Percentiles rank a stretch among this genome's conserved stretches.
These are phyloP conservation scores for Lerema accius DNA, from an alignment of 1,140 invertebrate genomes.

Conservation along the genomic window DNA sequence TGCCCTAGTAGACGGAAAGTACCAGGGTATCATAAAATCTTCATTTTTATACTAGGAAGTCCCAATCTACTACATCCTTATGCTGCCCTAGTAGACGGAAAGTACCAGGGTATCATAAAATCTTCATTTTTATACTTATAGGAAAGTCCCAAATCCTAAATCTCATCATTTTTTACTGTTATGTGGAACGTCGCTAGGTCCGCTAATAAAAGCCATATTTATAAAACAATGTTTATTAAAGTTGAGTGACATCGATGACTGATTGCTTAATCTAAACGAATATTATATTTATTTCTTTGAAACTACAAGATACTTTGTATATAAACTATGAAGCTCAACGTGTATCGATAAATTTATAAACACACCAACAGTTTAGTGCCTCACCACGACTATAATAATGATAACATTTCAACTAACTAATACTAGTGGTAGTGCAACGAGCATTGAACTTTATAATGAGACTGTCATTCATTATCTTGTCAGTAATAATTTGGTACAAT, in stretches of 20 bases:
- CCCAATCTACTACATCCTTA: too few species aligned
- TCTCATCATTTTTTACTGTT: too few species aligned
- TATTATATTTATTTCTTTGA: conserved; percentile 8
- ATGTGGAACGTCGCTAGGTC: too few species aligned
- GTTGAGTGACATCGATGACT: conserved; percentile 41
- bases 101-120: too few species aligned
- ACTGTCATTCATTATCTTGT: too few species aligned
- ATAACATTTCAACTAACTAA: conserved; percentile 15
- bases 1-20: too few species aligned
- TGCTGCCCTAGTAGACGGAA: too few species aligned
- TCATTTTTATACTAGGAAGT: too few species aligned
- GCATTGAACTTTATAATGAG: conserved; percentile 1
- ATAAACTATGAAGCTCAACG: conserved; percentile 53
- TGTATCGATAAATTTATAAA: conserved; percentile 37
- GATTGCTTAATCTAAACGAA: conserved; percentile 34
- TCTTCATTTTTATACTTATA: too few species aligned
- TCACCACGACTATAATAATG: conserved; percentile 23
- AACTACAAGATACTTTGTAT: conserved; percentile 35
- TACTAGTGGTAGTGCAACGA: conserved; percentile 3
- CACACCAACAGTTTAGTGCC: conserved; percentile 37
- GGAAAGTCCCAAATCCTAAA: too few species aligned
- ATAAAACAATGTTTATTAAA: conserved; percentile 46
- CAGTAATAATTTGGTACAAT: too few species aligned
- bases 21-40: too few species aligned
- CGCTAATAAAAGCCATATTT: conserved; percentile 29